Evolutionary conservation across 2,113 vertebrate genomes (phyloP).

Genomic region (Festucalex cinctus): DNA sequence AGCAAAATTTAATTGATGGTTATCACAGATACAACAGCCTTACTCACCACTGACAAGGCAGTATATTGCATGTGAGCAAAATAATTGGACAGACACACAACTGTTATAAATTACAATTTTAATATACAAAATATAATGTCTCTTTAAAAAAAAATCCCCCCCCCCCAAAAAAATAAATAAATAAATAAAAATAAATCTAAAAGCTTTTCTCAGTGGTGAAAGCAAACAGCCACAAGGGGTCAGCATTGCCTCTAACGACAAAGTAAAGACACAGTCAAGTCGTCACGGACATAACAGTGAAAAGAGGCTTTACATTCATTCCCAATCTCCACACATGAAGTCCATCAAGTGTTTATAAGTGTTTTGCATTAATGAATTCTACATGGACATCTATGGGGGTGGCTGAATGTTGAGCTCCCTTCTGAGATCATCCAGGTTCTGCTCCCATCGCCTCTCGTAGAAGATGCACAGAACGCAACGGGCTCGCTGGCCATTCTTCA

Average conservation of each 20-base stretch:
- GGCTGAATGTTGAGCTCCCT: constrained; percentile 84
- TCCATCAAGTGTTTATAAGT: constrained; percentile 7
- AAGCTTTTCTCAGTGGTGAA: neutral
- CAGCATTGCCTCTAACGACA: neutral
- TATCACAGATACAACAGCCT: too few relatives aligned
- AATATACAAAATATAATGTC: too few relatives aligned
- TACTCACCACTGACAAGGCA: too few relatives aligned
- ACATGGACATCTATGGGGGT: constrained; percentile 50
- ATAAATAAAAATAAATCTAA: too few relatives aligned
- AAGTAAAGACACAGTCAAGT: neutral
- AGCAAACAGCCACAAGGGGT: neutral
- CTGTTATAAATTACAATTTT: neutral
- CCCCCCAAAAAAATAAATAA: too few relatives aligned
- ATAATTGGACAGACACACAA: neutral
- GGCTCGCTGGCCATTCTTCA: constrained; percentile 73
- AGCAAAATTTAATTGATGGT: too few relatives aligned
- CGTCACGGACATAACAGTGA: neutral
- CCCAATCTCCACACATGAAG: neutral
- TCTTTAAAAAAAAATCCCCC: too few relatives aligned
- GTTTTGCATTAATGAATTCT: neutral
- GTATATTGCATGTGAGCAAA: neutral
- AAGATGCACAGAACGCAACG: constrained; percentile 84
- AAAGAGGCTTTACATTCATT: neutral
- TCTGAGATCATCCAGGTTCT: constrained; percentile 79
- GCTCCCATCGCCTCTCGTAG: constrained; percentile 91